Base-by-base conservation (phyloP, 1,140 invertebrate species). In the Oryctes rhinoceros region DNA sequence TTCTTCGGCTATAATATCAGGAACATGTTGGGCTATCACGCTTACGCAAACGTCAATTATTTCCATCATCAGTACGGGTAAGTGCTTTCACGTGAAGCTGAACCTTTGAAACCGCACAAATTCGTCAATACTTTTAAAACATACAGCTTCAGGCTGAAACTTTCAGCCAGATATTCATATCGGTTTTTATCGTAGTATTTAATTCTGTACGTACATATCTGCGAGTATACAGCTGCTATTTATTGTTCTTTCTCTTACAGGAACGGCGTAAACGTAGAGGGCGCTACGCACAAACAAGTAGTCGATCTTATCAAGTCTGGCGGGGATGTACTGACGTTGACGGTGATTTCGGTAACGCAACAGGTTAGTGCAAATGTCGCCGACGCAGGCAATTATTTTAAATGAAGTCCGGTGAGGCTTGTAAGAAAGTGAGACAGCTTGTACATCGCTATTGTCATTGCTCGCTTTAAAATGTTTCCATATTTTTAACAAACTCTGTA, bases 221-320 rank as follows among this genome's bases (percentile, higher is more conserved):
- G 24, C 24, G 24, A 30, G 24, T 30, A 30, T 30, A 30, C 24
- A n/a, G n/a, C 7, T 7, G 39, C 39, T 39, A 3, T 39, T 7
- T 24, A 5, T 67, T 10, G 3, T 67, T 67, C 3, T 78, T 86
- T 79, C 87, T 86, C 78, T 92, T 92, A 78, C 89, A 99, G 97
- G 80, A 99, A 99, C 92, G 95, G 95, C 81, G 94, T 96, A 10
- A 99, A 97, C 90, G 99, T 99, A 0, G 99, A 99, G 91, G 99
- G 98, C 67, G 94, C 98, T 0, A 99, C 98, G 44, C 99, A 99
- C 89, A 97, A 98, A 87, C 98, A 99, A 90, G 99, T 99, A 47
- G 99, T 99, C 11, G 98, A 99, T 89, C 90, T 99, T 74, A 99
- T 99, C 80, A 99, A 99, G 88, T 98, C 97, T 13, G 98, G 98